A percentile compares a stretch with the other conserved stretches of the same genome.
These are phyloP conservation scores for Drosophila erecta DNA, from an alignment of 1,140 invertebrate genomes.

Conservation along the genomic window DNA sequence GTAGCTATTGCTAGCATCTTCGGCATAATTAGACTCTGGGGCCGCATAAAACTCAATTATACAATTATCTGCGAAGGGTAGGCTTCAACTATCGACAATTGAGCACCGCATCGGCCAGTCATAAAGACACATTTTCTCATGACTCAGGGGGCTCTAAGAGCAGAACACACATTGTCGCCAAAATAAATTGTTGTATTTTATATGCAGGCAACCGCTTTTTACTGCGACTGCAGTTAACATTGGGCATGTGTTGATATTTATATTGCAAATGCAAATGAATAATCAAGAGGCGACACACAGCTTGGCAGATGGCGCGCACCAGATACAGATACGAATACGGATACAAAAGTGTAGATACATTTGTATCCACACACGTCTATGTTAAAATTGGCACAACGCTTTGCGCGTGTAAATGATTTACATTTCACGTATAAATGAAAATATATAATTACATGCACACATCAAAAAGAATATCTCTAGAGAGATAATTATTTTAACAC, in stretches of 20 bases:
- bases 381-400: constrained; percentile 74
- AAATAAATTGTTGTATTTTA: constrained; percentile 47
- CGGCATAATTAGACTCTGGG: constrained; percentile 70
- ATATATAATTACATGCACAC: constrained; percentile 16
- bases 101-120: constrained; percentile 46
- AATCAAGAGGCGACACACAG: constrained; percentile 54
- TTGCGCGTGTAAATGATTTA: constrained; percentile 68
- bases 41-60: constrained; percentile 74
- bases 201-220: constrained; percentile 20
- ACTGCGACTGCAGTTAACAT: constrained; percentile 32
- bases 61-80: constrained; percentile 15
- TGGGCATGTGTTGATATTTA: constrained; percentile 64
- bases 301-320: constrained; percentile 50
- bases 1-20: constrained; percentile 26
- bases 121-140: constrained; percentile 60
- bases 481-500: neutral
- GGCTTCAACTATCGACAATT: constrained; percentile 47
- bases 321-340: constrained; percentile 31
- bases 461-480: neutral
- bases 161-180: constrained; percentile 48
- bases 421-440: constrained; percentile 60
- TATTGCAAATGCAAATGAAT: constrained; percentile 63
- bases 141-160: constrained; percentile 53
- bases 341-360: constrained; percentile 47
- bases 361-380: constrained; percentile 36